Evolutionary conservation across 2,888 invertebrate genomes (phyloP).

Genomic region (Philereme transversata): DNA sequence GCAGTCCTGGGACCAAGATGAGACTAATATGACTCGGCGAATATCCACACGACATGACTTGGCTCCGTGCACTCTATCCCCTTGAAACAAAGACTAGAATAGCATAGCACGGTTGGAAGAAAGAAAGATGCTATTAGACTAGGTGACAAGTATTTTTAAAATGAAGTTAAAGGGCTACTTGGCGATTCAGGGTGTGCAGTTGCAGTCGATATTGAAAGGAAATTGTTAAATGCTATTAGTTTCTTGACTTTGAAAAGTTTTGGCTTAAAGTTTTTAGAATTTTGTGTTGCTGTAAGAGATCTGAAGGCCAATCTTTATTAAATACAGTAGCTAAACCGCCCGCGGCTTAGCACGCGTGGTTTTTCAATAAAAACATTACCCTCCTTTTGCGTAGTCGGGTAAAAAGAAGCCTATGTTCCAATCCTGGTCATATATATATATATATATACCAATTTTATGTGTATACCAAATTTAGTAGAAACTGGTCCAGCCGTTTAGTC

Average conservation of each 20-base stretch:
- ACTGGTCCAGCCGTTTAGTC: too few species aligned
- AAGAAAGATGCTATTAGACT: slow-evolving; percentile 32
- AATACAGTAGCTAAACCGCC: too few species aligned
- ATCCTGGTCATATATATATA: too few species aligned
- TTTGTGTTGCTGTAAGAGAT: too few species aligned
- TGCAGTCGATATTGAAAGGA: slow-evolving; percentile 16
- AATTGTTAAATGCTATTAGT: slow-evolving; percentile 10
- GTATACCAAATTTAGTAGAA: too few species aligned
- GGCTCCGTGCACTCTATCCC: slow-evolving; percentile 14
- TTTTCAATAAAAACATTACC: too few species aligned
- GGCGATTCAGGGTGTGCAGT: slow-evolving; percentile 26
- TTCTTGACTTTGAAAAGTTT: slow-evolving; percentile 4
- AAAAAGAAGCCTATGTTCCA: too few species aligned
- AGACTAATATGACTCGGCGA: slow-evolving; percentile 76
- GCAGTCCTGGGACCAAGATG: slow-evolving; percentile 69
- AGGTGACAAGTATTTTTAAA: slow-evolving; percentile 42
- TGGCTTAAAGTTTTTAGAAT: too few species aligned
- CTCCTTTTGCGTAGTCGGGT: too few species aligned
- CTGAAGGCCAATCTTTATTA: too few species aligned
- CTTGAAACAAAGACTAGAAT: slow-evolving; percentile 22
- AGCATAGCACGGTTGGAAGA: slow-evolving; percentile 16
- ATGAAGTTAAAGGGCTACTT: slow-evolving; percentile 30
- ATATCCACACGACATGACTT: slow-evolving; percentile 46
- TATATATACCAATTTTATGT: too few species aligned
- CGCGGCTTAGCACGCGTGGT: too few species aligned